phyloP scores from a whole-genome alignment of 2,113 vertebrate species.

The Sapajus apella region DNA sequence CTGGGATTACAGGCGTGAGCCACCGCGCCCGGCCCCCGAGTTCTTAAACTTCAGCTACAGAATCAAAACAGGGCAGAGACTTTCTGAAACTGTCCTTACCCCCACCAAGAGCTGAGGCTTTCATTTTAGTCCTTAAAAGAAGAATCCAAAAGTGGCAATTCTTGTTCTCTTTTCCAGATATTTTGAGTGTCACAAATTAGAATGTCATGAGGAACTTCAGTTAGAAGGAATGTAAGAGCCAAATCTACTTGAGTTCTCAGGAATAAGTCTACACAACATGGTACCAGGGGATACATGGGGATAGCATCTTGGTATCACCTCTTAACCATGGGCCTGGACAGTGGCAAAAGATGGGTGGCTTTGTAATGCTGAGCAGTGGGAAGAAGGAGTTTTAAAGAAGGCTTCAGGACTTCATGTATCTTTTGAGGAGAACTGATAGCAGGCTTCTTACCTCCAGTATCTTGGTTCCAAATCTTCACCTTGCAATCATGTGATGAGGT shows the following conservation, averaged over 20 bases:
- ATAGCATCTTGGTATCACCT: not conserved
- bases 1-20: too few species aligned
- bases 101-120: not conserved
- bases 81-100: not conserved
- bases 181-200: constrained; percentile 14
- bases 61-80: not conserved
- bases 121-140: constrained; percentile 17
- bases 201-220: constrained; percentile 1
- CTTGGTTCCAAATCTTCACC: constrained; percentile 93
- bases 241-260: not conserved
- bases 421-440: not conserved
- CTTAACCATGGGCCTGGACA: not conserved
- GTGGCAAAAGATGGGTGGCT: not conserved
- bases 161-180: not conserved
- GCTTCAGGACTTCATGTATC: not conserved
- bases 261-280: not conserved
- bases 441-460: constrained; percentile 88
- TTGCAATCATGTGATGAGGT: constrained; percentile 93
- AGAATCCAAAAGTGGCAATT: not conserved
- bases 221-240: not conserved
- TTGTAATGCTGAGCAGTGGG: not conserved
- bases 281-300: not conserved
- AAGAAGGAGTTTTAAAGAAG: not conserved
- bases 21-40: too few species aligned
- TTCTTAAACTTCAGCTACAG: not conserved